A percentile compares a stretch with the other conserved stretches of the same genome.
These are phyloP conservation scores for Acronicta psi DNA, from an alignment of 2,888 invertebrate genomes.

Conservation along the genomic window DNA sequence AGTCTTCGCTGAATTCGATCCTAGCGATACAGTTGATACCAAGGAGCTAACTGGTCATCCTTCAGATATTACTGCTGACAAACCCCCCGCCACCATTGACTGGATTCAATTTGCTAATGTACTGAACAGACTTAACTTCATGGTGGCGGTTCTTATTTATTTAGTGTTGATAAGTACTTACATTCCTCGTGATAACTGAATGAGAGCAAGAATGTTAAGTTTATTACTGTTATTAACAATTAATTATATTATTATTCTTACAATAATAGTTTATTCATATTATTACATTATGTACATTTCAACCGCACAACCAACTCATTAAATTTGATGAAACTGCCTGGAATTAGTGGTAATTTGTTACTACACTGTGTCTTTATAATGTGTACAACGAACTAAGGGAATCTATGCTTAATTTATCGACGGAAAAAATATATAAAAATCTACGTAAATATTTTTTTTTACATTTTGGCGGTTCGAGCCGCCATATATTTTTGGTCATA, in stretches of 20 bases:
- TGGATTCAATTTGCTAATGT: constrained; percentile 81
- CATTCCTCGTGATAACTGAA: constrained; percentile 72
- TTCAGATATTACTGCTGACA: constrained; percentile 53
- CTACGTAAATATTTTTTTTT: too few relatives aligned
- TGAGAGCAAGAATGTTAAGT: background rate
- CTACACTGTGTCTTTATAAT: too few relatives aligned
- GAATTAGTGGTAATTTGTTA: too few relatives aligned
- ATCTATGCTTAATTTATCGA: too few relatives aligned
- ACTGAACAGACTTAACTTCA: constrained; percentile 76
- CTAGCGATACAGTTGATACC: constrained; percentile 65
- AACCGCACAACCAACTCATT: too few relatives aligned
- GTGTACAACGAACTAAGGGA: too few relatives aligned
- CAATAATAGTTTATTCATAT: too few relatives aligned
- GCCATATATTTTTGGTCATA: too few relatives aligned
- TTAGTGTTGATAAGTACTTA: constrained; percentile 74
- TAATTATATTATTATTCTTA: background rate
- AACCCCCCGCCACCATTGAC: constrained; percentile 62
- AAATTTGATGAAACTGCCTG: too few relatives aligned
- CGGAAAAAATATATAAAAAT: too few relatives aligned
- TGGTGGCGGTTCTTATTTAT: constrained; percentile 73
- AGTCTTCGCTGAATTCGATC: constrained; percentile 83
- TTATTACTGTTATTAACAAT: background rate
- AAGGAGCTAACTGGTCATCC: constrained; percentile 69
- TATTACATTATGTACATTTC: too few relatives aligned
- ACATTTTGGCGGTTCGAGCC: too few relatives aligned